Base-by-base conservation (phyloP, 2,113 vertebrate species). In the Hippocampus guttulatus region DNA sequence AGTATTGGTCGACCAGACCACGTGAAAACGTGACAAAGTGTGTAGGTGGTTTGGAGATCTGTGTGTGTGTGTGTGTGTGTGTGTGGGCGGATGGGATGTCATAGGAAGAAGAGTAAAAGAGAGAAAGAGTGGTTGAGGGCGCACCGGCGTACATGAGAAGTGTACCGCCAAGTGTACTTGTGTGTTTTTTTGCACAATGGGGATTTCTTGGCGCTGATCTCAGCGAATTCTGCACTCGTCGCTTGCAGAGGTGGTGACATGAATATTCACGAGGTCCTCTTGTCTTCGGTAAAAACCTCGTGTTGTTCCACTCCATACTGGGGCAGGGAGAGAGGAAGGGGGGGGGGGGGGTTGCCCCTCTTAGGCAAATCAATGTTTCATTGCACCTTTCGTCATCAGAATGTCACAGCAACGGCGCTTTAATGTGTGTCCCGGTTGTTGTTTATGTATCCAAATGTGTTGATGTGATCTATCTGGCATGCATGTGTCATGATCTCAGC, bases 221-320 rank as follows among this genome's bases (percentile, higher is more conserved):
- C 79, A 84, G 83, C 76, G 4, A 82, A 78, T 85, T 87, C 67
- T 68, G 72, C 18, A 3, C 55, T 70, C 69, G 12, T 83, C 77
- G 84, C 81, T 62, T 27, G 71, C 74, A 18, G 67, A 7, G 76
- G 77, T 62, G 52, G 63, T 1, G 0, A 14, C 62, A 65, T 89
- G 76, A 87, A 86, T 89, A 87, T 87, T 86, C 78, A 88, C 80
- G 70, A 83, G 69, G 63, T 68, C 73, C 45, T 73, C 82, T 77
- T 78, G 84, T 85, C 81, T 81, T 72, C 40, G 68, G 67, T 84
- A 83, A 88, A 88, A 82, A 85, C 79, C 71, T 82, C 1, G 58
- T 69, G 77, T 68, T 40, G 74, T 71, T 82, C 71, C 68, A 52
- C 27, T 25, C 49, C 14, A 27, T 30, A 23, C 9, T 64, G 71